Conservation (phyloP, 1,140 invertebrate species). For the Zaprionus kolodkinae region DNA sequence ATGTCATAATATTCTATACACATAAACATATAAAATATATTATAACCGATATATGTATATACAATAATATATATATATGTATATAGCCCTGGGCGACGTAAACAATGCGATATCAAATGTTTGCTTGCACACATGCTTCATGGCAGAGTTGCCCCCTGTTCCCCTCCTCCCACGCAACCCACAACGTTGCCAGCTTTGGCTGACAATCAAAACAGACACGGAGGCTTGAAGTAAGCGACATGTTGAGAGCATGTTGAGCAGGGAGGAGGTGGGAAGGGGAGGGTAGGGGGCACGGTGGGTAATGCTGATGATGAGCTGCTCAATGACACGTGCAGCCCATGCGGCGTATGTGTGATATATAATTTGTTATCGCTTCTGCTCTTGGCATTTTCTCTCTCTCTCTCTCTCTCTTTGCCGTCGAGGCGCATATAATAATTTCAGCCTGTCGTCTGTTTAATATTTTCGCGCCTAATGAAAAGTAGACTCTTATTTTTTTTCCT, state of each 20-base stretch:
- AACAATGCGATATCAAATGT: constrained; percentile 72
- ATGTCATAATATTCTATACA: constrained; percentile 6
- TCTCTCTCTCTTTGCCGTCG: not conserved
- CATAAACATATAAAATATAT: constrained; percentile 4
- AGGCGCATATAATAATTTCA: constrained; percentile 64
- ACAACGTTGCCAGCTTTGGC: constrained; percentile 19
- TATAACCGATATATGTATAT: constrained; percentile 29
- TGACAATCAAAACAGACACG: constrained; percentile 70
- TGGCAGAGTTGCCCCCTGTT: not conserved
- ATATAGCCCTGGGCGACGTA: constrained; percentile 51
- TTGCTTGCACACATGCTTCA: constrained; percentile 56
- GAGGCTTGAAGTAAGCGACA: not conserved
- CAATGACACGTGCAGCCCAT: constrained; percentile 61
- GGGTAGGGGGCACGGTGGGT: constrained; percentile 14
- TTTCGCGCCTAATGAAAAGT: constrained; percentile 81
- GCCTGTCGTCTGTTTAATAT: constrained; percentile 76
- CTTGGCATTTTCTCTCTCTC: constrained; percentile 13
- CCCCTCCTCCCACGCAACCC: not conserved
- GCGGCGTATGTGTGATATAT: constrained; percentile 73
- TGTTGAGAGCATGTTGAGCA: not conserved
- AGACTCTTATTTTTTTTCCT: too few relatives aligned
- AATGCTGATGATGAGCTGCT: constrained; percentile 66
- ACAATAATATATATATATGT: constrained; percentile 38
- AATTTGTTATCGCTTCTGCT: constrained; percentile 72
- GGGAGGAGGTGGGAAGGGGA: not conserved